A percentile compares a stretch with the other conserved stretches of the same genome.
phyloP scores from a whole-genome alignment of 1,140 invertebrate genomes.

The Hyphantria cunea region DNA sequence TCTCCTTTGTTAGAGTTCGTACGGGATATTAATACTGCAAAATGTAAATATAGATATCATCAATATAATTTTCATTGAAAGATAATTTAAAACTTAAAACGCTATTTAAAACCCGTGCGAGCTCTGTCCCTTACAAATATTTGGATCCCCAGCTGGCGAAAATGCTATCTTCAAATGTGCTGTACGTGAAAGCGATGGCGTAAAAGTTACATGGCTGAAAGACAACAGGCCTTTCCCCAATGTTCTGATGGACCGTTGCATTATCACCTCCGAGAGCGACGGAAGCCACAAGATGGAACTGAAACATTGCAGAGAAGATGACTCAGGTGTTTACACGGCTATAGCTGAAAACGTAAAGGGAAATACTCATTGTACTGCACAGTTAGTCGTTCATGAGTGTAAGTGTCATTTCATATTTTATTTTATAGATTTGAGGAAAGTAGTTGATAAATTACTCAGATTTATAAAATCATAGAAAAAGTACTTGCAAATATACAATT shows the following conservation, averaged over 20 bases:
- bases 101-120: conserved; percentile 44
- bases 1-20: conserved; percentile 45
- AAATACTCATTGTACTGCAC: conserved; percentile 91
- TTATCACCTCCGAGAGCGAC: conserved; percentile 82
- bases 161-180: conserved; percentile 92
- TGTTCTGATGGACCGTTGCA: conserved; percentile 88
- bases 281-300: conserved; percentile 88
- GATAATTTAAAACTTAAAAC: background rate
- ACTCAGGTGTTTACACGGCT: conserved; percentile 95
- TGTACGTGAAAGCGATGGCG: conserved; percentile 78
- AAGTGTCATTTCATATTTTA: conserved; percentile 68
- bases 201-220: conserved; percentile 93
- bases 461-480: too few species aligned
- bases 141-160: conserved; percentile 89
- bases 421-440: conserved; percentile 26
- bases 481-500: too few species aligned
- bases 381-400: conserved; percentile 92
- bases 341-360: conserved; percentile 92
- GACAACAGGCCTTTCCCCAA: conserved; percentile 93
- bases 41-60: background rate
- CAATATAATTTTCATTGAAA: background rate
- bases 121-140: conserved; percentile 52
- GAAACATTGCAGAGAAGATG: conserved; percentile 89
- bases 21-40: conserved; percentile 35
- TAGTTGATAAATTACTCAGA: background rate